Percentiles rank a stretch among this genome's conserved stretches.
These are phyloP conservation scores for Willowsia nigromaculata DNA, from an alignment of 2,888 invertebrate species.

Conservation along the genomic window DNA sequence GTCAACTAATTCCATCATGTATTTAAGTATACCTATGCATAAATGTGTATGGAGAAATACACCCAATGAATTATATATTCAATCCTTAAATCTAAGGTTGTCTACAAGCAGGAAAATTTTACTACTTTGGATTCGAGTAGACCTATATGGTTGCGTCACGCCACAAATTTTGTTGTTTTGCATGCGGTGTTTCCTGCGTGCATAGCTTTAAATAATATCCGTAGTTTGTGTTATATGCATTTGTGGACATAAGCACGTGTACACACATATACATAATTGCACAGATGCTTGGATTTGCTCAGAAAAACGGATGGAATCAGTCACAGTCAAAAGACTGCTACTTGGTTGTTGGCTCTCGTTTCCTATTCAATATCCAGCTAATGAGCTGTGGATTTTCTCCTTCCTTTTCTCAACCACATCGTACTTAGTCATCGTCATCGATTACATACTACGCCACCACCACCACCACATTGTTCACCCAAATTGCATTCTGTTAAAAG, in stretches of 20 bases:
- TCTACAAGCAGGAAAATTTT: not conserved
- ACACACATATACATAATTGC: not conserved
- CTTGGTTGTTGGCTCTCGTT: slow-evolving; percentile 36
- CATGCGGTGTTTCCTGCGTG: not conserved
- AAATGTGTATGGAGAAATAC: not conserved
- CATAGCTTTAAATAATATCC: too few species aligned
- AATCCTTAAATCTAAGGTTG: not conserved
- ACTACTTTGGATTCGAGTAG: not conserved
- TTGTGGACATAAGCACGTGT: not conserved
- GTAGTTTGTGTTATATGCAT: too few species aligned
- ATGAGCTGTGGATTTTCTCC: slow-evolving; percentile 65
- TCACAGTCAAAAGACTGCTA: slow-evolving; percentile 52
- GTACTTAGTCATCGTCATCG: slow-evolving; percentile 54
- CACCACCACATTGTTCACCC: slow-evolving; percentile 15
- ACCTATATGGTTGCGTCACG: not conserved
- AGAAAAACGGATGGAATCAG: slow-evolving; percentile 45
- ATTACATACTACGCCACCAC: not conserved
- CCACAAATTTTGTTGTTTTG: not conserved
- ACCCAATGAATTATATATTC: not conserved
- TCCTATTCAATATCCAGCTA: slow-evolving; percentile 63
- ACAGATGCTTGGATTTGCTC: slow-evolving; percentile 31
- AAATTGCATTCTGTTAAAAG: slow-evolving; percentile 14
- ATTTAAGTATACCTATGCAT: too few species aligned
- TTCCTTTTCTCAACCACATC: slow-evolving; percentile 53
- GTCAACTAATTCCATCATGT: slow-evolving; percentile 13